Evolutionary conservation across 2,113 vertebrate species (phyloP).

Genomic region (Amphiprion percula): DNA sequence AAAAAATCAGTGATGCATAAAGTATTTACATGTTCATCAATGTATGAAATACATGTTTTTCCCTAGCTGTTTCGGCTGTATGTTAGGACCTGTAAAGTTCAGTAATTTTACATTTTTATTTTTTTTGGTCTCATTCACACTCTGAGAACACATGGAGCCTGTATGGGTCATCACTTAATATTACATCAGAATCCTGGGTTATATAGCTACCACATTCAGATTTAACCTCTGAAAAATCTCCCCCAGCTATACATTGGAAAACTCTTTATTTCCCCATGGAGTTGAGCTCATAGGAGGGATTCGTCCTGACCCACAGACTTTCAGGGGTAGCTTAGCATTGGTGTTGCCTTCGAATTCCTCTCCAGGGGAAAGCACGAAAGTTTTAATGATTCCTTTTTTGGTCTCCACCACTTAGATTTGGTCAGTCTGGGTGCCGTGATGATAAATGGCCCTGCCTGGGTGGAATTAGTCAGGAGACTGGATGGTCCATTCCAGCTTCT

Average conservation of each 20-base stretch:
- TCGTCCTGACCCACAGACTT: conserved; percentile 44
- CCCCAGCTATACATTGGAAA: neutral
- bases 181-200: neutral
- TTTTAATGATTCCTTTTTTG: conserved; percentile 84
- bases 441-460: conserved; percentile 83
- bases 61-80: too few relatives aligned
- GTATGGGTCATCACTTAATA: neutral
- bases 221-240: neutral
- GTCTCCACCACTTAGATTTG: conserved; percentile 75
- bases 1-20: too few relatives aligned
- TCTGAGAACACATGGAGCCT: neutral
- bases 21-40: too few relatives aligned
- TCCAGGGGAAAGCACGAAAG: conserved; percentile 74
- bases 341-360: conserved; percentile 55
- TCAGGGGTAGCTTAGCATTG: conserved; percentile 52
- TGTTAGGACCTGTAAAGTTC: too few relatives aligned
- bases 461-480: conserved; percentile 65
- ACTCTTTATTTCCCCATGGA: neutral
- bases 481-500: conserved; percentile 63
- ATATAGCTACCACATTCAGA: conserved; percentile 4
- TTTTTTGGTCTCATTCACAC: neutral
- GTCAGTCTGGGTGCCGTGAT: conserved; percentile 70
- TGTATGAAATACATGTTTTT: too few relatives aligned
- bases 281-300: conserved; percentile 23
- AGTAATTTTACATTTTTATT: too few relatives aligned